A percentile compares a stretch with the other conserved stretches of the same genome.
Conservation (phyloP, 2,113 vertebrate species). For the Megaceryle torquata region DNA sequence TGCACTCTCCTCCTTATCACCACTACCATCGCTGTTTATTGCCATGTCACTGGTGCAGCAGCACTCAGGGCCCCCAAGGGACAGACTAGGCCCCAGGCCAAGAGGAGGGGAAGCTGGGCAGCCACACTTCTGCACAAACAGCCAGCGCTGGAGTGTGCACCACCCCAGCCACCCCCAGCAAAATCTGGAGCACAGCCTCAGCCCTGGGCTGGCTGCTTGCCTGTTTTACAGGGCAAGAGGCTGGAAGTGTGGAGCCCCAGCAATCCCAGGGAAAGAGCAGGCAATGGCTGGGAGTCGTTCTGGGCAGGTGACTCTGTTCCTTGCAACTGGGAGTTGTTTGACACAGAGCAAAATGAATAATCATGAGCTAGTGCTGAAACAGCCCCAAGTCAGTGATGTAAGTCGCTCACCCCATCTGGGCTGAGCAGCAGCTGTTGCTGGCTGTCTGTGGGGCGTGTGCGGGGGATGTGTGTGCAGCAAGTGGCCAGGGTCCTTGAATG, state of each 20-base stretch:
- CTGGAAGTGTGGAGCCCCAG: background rate
- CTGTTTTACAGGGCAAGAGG: background rate
- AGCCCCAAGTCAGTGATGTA: background rate
- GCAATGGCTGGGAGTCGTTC: fast-evolving
- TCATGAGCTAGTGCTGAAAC: background rate
- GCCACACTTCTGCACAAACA: background rate
- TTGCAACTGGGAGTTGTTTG: background rate
- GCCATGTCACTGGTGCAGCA: background rate
- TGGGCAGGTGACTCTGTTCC: background rate
- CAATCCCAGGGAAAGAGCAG: fast-evolving
- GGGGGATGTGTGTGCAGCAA: fast-evolving
- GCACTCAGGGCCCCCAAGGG: background rate
- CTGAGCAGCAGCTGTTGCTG: background rate
- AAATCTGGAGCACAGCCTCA: fast-evolving
- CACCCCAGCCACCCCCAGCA: background rate
- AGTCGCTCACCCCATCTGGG: background rate
- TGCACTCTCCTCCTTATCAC: background rate
- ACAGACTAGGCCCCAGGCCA: background rate
- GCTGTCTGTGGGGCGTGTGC: fast-evolving
- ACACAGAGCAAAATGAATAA: background rate
- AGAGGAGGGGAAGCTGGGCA: background rate
- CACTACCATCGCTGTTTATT: background rate
- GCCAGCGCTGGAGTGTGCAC: fast-evolving
- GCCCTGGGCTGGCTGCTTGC: background rate
- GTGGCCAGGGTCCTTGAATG: fast-evolving